These are phyloP conservation scores for Omphaloscelis lunosa DNA, from an alignment of 2,888 invertebrate genomes.

Conservation along the genomic window DNA sequence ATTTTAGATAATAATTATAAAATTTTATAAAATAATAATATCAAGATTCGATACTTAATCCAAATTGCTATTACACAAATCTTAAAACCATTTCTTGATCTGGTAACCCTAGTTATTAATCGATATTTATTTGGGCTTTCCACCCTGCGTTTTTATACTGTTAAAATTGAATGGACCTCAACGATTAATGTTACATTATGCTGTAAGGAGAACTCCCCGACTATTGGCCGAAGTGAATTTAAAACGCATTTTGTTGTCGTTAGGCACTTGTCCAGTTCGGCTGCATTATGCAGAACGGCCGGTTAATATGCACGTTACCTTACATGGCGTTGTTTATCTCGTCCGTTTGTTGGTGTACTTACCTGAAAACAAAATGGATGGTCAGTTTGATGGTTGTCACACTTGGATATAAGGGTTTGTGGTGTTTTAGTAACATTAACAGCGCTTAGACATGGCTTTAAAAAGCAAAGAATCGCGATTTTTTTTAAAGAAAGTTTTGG, in stretches of 20 bases:
- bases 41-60: background rate
- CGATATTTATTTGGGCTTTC: slow-evolving; percentile 87
- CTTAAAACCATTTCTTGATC: background rate
- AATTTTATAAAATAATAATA: too few species aligned
- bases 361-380: slow-evolving; percentile 79
- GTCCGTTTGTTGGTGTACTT: slow-evolving; percentile 73
- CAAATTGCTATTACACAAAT: background rate
- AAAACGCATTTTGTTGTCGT: slow-evolving; percentile 84
- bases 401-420: background rate
- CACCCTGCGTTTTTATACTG: slow-evolving; percentile 77
- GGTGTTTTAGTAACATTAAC: background rate
- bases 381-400: slow-evolving; percentile 48
- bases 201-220: slow-evolving; percentile 58
- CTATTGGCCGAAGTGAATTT: slow-evolving; percentile 76
- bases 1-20: background rate
- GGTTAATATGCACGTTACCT: slow-evolving; percentile 69
- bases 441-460: background rate
- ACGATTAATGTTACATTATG: slow-evolving; percentile 80
- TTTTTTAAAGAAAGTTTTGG: background rate
- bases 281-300: slow-evolving; percentile 69
- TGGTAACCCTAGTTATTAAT: slow-evolving; percentile 75
- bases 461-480: too few species aligned
- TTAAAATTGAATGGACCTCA: slow-evolving; percentile 74
- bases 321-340: slow-evolving; percentile 66
- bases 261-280: slow-evolving; percentile 72